phyloP scores from a whole-genome alignment of 2,797 vertebrate species.

The Pygocentrus nattereri region DNA sequence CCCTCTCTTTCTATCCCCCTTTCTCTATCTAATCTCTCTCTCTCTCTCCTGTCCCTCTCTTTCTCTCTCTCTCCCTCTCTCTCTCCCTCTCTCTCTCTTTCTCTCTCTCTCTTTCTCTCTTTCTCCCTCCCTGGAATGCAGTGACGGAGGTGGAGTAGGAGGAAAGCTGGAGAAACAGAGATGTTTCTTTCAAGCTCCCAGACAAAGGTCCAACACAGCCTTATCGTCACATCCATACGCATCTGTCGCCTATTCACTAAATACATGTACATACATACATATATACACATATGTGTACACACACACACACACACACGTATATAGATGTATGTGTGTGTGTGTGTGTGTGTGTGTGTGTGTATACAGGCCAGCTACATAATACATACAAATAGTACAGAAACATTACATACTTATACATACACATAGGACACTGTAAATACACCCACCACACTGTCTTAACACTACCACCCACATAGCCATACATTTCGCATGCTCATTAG shows the following conservation, averaged over 20 bases:
- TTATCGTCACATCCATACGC: conserved; percentile 22
- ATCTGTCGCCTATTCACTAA: not conserved
- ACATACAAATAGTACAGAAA: not conserved
- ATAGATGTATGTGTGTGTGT: too few species aligned
- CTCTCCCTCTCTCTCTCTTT: conserved; percentile 58
- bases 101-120: conserved; percentile 30
- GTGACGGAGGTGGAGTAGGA: conserved; percentile 79
- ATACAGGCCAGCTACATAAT: not conserved
- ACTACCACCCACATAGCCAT: not conserved
- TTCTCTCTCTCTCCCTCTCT: conserved; percentile 57
- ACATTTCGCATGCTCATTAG: conserved; percentile 26
- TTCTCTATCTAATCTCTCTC: conserved; percentile 58
- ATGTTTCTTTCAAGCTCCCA: conserved; percentile 43
- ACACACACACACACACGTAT: conserved; percentile 3
- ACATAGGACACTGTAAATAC: conserved; percentile 9
- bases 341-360: too few species aligned
- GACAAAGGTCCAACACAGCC: conserved; percentile 52
- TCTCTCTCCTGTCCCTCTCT: conserved; percentile 59
- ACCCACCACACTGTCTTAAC: conserved; percentile 3
- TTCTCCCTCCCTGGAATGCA: conserved; percentile 71
- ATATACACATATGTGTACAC: not conserved
- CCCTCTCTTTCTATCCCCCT: conserved; percentile 44
- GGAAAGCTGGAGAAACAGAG: conserved; percentile 51
- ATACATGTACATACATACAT: not conserved
- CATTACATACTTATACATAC: conserved; percentile 1